Base-by-base conservation (phyloP, 1,140 invertebrate genomes). In the Trissolcus basalis region DNA sequence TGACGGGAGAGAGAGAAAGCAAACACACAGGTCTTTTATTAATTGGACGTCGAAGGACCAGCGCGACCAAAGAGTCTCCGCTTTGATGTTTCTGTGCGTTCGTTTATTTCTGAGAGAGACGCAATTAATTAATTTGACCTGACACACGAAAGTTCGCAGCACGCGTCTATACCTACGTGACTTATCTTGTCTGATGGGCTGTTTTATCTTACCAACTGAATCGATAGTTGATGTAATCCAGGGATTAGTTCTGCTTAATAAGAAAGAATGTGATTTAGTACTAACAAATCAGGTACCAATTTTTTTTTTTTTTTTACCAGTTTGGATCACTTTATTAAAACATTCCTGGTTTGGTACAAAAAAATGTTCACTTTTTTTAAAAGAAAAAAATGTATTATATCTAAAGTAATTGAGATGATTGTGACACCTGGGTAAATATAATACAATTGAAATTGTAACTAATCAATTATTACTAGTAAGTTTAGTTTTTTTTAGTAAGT, bases 121-220 rank as follows among this genome's bases (percentile, higher is more conserved):
- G 72, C 78, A 84, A 86, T 86, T 86, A 86, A 86, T 86, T 86
- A 85, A 85, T 82, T 80, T 77, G 63, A 63, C 50, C 61, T 54
- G 60, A 45, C 56, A 78, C 9, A n/a, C 67, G 65, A 72, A 58
- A 68, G 47, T 63, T 70, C 51, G 39, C 53, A 39, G 16, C 12
- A 65, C 63, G 61, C 10, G 41, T 14, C n/a, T n/a, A n/a, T 27
- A 27, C 19, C 11, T 50, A 79, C 59, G 58, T 58, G 44, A 65
- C 59, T 54, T 75, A 63, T 59, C 60, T 59, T 14, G 43, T 49
- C 10, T 55, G 45, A 61, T 55, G 56, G 39, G 0, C 12, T 53
- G 32, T 59, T 56, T 49, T 33, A 44, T 49, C 55, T 36, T 39
- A 19, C 33, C 47, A 15, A 36, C 13, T 6, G 12, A 49, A 61